Base-by-base conservation (phyloP, 1,140 invertebrate genomes). In the Psilanteris sp. region DNA sequence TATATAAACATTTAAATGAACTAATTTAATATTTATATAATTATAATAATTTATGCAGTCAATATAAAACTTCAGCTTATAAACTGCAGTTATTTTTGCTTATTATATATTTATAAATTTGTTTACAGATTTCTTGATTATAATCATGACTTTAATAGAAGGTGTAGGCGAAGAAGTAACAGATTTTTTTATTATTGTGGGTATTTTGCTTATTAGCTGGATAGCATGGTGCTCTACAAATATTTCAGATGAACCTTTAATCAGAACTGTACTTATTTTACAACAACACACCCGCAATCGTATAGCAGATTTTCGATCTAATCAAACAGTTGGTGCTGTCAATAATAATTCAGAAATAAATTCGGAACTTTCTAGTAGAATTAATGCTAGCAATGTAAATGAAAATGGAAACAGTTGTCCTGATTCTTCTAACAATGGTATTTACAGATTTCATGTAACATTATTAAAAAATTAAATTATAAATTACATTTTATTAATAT, bases 161-260 rank as follows among this genome's bases (percentile, higher is more conserved):
- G 94, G 94, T 20, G 88, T 95, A 15, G 94, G 94, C n/a, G 93
- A 95, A 88, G 94, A 95, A 90, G 94, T 96, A 14, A 91, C 92
- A 11, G 88, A 94, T 68, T 93, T 94, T 82, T 91, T 93, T 75
- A 90, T 91, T 13, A 80, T 91, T 16, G 82, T 94, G 52, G 77
- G 92, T 11, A 84, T 93, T 6, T 78, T 93, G 1, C 61, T 92
- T 2, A 84, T 94, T n/a, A 90, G 87, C 9, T 88, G 90, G 64
- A 73, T 93, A n/a, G 93, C 93, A 7, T 94, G 93, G 93, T 90
- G 91, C 83, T 94, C 93, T 0, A 94, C 91, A 22, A 89, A 84
- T 59, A 90, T 91, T 59, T 74, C 81, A 2, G 89, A 91, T 64
- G 85, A 89, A 34, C 88, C 89, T 5, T 62, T 89, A 8, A 87